Evolutionary conservation across 1,140 invertebrate genomes (phyloP).

Genomic region (Argopecten irradians): DNA sequence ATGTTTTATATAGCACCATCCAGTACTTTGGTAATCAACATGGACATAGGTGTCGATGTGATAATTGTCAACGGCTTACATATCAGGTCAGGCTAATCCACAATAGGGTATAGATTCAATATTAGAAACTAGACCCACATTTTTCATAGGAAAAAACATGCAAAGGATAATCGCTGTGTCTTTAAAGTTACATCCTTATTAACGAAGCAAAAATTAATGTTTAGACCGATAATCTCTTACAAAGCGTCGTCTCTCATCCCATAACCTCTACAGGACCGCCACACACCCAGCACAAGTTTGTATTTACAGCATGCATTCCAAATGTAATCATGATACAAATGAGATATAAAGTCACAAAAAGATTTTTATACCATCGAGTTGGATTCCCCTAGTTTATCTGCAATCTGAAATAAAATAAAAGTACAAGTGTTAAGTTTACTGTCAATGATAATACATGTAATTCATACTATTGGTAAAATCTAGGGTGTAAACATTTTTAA

Average conservation of each 20-base stretch:
- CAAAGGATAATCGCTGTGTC: not conserved
- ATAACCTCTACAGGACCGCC: not conserved
- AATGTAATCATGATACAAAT: not conserved
- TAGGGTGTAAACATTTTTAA: not conserved
- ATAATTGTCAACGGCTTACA: not conserved
- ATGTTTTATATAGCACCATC: not conserved
- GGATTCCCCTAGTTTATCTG: constrained; percentile 66
- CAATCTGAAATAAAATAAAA: constrained; percentile 60
- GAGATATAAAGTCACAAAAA: not conserved
- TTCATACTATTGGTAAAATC: not conserved
- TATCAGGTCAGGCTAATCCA: not conserved
- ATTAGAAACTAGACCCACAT: not conserved
- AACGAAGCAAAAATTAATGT: not conserved
- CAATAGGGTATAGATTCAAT: not conserved
- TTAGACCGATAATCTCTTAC: not conserved
- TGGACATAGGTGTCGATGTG: not conserved
- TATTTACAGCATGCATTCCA: not conserved
- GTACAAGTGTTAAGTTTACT: not conserved
- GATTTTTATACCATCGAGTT: constrained; percentile 68
- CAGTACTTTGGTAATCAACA: not conserved
- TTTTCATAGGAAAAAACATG: not conserved
- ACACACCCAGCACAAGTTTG: not conserved
- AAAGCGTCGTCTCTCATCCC: not conserved
- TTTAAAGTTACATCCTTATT: not conserved
- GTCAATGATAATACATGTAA: too few relatives aligned